Evolutionary conservation across 2,797 vertebrate species (phyloP).

Genomic region (Brotula barbata): DNA sequence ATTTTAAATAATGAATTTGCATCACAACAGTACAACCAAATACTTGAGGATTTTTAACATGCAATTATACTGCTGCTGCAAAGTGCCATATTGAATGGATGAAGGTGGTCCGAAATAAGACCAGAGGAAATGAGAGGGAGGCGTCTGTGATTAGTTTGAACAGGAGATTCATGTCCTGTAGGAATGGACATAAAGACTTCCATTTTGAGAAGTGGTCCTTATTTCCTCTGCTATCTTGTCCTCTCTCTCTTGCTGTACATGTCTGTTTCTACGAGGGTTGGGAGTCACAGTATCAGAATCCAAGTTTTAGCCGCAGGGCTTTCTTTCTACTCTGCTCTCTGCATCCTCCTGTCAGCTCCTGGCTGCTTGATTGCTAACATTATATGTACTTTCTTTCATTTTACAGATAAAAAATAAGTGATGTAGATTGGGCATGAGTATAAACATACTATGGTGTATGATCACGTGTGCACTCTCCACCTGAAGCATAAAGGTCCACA

Average conservation of each 20-base stretch:
- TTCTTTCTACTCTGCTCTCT: slow-evolving; percentile 37
- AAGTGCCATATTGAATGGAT: slow-evolving; percentile 5
- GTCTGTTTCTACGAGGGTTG: slow-evolving; percentile 24
- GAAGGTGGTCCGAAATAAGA: slow-evolving; percentile 3
- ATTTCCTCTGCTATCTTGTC: no score
- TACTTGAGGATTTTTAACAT: no score
- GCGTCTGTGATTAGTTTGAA: slow-evolving; percentile 4
- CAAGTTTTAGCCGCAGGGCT: slow-evolving; percentile 35
- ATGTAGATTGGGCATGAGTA: no score
- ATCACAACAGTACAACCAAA: no score
- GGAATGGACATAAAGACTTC: slow-evolving; percentile 13
- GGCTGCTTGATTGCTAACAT: slow-evolving; percentile 33
- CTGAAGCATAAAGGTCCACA: no score
- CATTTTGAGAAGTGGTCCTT: slow-evolving; percentile 40
- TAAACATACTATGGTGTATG: no score
- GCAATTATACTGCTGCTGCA: slow-evolving; percentile 14
- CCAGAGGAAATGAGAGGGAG: background rate
- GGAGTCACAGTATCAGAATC: slow-evolving; percentile 35
- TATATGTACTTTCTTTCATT: slow-evolving; percentile 24
- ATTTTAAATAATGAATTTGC: no score
- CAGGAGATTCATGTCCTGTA: background rate
- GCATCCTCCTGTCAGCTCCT: slow-evolving; percentile 28
- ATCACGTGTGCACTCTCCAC: no score
- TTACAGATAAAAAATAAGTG: no score
- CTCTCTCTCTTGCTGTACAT: no score